These are phyloP conservation scores for Drosophila pseudotalamancana DNA, from an alignment of 2,888 invertebrate genomes.

Conservation along the genomic window DNA sequence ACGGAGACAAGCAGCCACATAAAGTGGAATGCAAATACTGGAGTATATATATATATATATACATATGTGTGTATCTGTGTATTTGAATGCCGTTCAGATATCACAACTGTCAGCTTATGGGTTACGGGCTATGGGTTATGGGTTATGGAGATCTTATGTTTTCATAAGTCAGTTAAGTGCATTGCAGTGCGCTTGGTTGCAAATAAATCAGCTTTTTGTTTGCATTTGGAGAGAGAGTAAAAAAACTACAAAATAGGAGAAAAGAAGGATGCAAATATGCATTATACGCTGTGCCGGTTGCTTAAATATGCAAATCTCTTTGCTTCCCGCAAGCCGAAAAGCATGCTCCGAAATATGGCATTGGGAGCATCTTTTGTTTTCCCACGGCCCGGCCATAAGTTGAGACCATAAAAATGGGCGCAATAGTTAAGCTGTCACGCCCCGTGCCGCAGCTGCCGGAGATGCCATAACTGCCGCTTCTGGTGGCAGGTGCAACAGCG, in stretches of 20 bases:
- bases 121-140: too few relatives aligned
- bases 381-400: slow-evolving; percentile 57
- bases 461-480: not conserved
- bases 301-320: slow-evolving; percentile 73
- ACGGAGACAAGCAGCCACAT: too few relatives aligned
- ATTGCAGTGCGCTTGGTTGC: slow-evolving; percentile 33
- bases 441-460: not conserved
- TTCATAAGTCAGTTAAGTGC: slow-evolving; percentile 31
- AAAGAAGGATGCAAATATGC: slow-evolving; percentile 42
- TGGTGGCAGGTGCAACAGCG: slow-evolving; percentile 27
- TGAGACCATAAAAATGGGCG: slow-evolving; percentile 47
- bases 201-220: slow-evolving; percentile 59
- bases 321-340: slow-evolving; percentile 43
- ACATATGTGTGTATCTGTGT: too few relatives aligned
- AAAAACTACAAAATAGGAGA: not conserved
- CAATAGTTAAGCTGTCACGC: slow-evolving; percentile 50
- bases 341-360: slow-evolving; percentile 58
- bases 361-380: slow-evolving; percentile 66
- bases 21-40: too few relatives aligned
- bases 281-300: slow-evolving; percentile 44
- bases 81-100: not conserved
- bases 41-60: too few relatives aligned
- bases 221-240: slow-evolving; percentile 19
- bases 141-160: slow-evolving; percentile 10
- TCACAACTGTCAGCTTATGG: slow-evolving; percentile 26